These are phyloP conservation scores for Chrysolina oricalcia DNA, from an alignment of 2,888 invertebrate genomes.

Conservation along the genomic window DNA sequence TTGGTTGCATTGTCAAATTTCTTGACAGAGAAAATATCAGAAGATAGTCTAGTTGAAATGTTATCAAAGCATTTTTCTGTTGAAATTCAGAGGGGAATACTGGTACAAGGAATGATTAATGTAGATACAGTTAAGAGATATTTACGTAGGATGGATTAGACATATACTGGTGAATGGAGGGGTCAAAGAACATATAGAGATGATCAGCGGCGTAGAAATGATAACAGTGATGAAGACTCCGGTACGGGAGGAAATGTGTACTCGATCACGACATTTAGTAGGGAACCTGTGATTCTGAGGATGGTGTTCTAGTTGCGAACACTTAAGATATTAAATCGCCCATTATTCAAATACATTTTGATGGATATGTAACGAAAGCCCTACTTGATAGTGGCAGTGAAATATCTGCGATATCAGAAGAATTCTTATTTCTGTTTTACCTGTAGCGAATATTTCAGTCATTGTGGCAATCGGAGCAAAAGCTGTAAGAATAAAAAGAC, in stretches of 20 bases:
- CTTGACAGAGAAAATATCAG: not conserved
- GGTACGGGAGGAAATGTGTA: not conserved
- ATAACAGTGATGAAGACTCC: too few relatives aligned
- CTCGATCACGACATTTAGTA: constrained; percentile 25
- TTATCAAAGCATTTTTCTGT: not conserved
- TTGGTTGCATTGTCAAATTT: too few relatives aligned
- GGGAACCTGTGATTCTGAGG: not conserved
- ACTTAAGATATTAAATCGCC: not conserved
- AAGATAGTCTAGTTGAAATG: constrained; percentile 2
- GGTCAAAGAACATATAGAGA: too few relatives aligned
- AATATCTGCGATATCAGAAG: constrained; percentile 23
- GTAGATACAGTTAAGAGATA: constrained; percentile 20
- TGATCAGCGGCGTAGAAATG: too few relatives aligned
- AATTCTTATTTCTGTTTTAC: constrained; percentile 12
- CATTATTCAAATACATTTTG: not conserved
- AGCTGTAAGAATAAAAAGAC: constrained; percentile 5
- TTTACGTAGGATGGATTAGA: not conserved
- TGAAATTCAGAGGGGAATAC: constrained; percentile 12
- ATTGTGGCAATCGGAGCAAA: constrained; percentile 26
- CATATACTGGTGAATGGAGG: too few relatives aligned
- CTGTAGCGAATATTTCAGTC: not conserved
- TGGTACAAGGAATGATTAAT: constrained; percentile 11
- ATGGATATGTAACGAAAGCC: not conserved
- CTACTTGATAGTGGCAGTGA: constrained; percentile 34
- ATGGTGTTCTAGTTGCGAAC: not conserved